Conservation (phyloP, 2,113 vertebrate species). For the Neotoma lepida region DNA sequence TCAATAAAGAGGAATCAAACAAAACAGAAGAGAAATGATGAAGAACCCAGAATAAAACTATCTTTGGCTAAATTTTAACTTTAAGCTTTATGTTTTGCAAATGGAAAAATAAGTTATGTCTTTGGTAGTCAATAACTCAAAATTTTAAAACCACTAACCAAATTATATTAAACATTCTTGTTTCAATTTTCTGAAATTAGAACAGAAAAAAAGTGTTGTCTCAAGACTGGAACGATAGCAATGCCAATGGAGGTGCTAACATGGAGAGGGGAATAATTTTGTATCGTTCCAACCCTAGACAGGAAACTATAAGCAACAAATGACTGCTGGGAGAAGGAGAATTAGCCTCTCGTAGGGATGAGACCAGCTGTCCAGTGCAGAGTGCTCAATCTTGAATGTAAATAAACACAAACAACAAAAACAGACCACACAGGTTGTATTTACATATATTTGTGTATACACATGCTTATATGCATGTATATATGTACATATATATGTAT, state of each 20-base stretch:
- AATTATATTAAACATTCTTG: neutral
- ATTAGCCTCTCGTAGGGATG: neutral
- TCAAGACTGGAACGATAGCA: neutral
- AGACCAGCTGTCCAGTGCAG: too few species aligned
- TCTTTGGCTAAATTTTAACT: neutral
- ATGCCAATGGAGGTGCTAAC: neutral
- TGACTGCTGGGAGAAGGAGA: neutral
- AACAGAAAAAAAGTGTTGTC: neutral
- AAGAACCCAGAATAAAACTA: neutral
- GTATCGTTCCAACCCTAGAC: neutral
- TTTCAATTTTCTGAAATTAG: conserved; percentile 20
- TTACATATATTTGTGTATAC: neutral
- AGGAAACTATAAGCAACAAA: neutral
- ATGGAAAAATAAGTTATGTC: neutral
- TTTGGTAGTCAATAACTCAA: neutral
- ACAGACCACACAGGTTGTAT: neutral
- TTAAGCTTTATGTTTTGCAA: neutral
- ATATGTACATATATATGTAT: neutral
- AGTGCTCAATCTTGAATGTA: too few species aligned
- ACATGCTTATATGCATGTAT: too few species aligned
- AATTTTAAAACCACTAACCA: neutral
- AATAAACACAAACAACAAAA: neutral
- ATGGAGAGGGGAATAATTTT: rapidly evolving
- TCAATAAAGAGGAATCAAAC: conserved; percentile 14
- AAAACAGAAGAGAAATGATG: neutral